Evolutionary conservation across 2,113 vertebrate species (phyloP).

Genomic region (Ahaetulla prasina): DNA sequence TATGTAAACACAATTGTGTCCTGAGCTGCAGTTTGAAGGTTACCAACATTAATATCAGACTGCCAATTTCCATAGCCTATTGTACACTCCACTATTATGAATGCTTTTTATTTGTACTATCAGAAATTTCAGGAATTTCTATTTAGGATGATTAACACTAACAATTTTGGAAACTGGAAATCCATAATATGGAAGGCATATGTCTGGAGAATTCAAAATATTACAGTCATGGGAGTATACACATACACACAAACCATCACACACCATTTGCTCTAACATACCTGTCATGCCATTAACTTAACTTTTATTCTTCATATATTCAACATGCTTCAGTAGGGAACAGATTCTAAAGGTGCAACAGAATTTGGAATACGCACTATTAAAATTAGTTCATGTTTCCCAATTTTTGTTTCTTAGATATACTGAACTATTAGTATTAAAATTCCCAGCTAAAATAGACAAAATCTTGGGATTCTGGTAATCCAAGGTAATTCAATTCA

Average conservation of each 20-base stretch:
- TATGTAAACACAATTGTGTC: conserved; percentile 54
- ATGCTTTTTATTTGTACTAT: not conserved
- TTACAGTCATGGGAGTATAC: not conserved
- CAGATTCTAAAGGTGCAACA: not conserved
- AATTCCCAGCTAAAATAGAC: not conserved
- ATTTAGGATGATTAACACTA: not conserved
- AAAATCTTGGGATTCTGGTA: not conserved
- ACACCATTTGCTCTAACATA: not conserved
- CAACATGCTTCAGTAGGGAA: not conserved
- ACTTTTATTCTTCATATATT: not conserved
- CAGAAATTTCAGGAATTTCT: not conserved
- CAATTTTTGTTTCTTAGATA: not conserved
- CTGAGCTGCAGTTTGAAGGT: conserved; percentile 35
- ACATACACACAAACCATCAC: not conserved
- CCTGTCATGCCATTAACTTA: not conserved
- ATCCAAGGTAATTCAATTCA: not conserved
- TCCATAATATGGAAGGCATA: not conserved
- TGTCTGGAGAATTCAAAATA: not conserved
- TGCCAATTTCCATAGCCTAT: not conserved
- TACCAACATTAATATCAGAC: not conserved
- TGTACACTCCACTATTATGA: not conserved
- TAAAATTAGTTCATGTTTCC: not conserved
- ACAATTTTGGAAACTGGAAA: not conserved
- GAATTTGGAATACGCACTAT: not conserved
- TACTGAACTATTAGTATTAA: not conserved